phyloP scores from a whole-genome alignment of 1,140 invertebrate genomes.

The Scylla paramamosain region DNA sequence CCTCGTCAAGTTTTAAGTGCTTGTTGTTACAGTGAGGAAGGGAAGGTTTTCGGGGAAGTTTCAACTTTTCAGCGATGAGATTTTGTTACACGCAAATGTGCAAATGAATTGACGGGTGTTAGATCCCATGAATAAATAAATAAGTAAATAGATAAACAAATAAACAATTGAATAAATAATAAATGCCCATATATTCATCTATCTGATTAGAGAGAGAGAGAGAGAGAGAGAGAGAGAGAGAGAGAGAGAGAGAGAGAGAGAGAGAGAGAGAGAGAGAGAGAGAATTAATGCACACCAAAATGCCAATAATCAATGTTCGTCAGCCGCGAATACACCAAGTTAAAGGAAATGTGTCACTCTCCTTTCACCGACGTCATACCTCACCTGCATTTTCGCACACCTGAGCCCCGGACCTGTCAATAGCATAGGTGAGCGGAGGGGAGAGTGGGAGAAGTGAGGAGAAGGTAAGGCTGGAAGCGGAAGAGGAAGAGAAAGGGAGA shows the following conservation, averaged over 20 bases:
- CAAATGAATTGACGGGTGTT: too few species aligned
- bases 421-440: background rate
- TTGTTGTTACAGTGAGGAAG: background rate
- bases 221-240: too few species aligned
- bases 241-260: too few species aligned
- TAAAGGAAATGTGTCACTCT: constrained; percentile 23
- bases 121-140: too few species aligned
- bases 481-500: background rate
- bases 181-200: too few species aligned
- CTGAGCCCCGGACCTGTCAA: background rate
- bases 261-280: too few species aligned
- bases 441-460: background rate
- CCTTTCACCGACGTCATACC: background rate
- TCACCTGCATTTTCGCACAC: constrained; percentile 1
- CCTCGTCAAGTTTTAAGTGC: background rate
- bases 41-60: too few species aligned
- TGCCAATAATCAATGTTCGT: constrained; percentile 1
- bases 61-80: too few species aligned
- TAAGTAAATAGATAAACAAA: too few species aligned
- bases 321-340: background rate
- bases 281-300: background rate
- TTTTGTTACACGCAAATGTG: too few species aligned
- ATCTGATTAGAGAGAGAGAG: too few species aligned
- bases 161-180: too few species aligned
- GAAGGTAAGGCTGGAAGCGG: background rate